These are phyloP conservation scores for Rhinogobius similis DNA, from an alignment of 2,113 vertebrate species.

Conservation along the genomic window DNA sequence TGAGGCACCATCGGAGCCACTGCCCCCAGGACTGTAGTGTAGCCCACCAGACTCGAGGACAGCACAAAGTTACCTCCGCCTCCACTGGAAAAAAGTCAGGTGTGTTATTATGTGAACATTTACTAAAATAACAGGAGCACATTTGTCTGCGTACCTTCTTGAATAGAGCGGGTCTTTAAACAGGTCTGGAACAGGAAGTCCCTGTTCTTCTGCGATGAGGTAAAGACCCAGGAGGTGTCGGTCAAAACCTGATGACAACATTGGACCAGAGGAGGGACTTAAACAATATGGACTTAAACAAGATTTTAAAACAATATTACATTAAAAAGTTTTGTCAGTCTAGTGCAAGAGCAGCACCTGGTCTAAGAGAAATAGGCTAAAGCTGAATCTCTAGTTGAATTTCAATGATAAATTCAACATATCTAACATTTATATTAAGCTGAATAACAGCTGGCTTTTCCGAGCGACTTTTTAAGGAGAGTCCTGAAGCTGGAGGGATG, in stretches of 20 bases:
- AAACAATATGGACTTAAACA: too few relatives aligned
- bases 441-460: too few relatives aligned
- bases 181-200: conserved; percentile 84
- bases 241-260: conserved; percentile 86
- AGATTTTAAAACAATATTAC: too few relatives aligned
- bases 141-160: conserved; percentile 79
- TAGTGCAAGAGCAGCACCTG: too few relatives aligned
- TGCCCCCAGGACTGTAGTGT: conserved; percentile 81
- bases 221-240: conserved; percentile 91
- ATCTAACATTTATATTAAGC: too few relatives aligned
- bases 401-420: too few relatives aligned
- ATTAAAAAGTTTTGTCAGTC: too few relatives aligned
- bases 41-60: conserved; percentile 92
- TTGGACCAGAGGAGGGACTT: neutral
- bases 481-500: too few relatives aligned
- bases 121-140: neutral
- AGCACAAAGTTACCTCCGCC: conserved; percentile 95
- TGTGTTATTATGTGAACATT: neutral
- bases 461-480: too few relatives aligned
- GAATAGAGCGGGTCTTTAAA: conserved; percentile 87
- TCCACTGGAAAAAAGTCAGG: conserved; percentile 79
- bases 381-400: too few relatives aligned
- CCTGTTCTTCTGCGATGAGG: conserved; percentile 87
- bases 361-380: too few relatives aligned
- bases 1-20: conserved; percentile 88